Conservation (phyloP, 2,113 vertebrate species). For the Sinocyclocheilus anophthalmus region DNA sequence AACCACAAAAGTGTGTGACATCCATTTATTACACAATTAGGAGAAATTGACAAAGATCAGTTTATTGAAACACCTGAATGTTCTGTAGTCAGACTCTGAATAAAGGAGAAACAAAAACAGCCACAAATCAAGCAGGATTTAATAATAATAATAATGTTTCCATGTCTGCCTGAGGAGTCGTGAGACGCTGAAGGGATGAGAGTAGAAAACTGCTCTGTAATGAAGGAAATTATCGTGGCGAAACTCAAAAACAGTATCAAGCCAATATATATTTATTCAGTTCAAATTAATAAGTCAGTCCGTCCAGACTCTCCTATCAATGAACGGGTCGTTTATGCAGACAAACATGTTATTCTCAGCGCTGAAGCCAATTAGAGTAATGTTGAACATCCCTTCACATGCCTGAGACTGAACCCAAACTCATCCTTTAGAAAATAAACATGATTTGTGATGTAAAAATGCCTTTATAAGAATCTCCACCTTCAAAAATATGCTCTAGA, state of each 20-base stretch:
- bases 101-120: background rate
- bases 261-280: background rate
- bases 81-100: background rate
- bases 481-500: constrained; percentile 43
- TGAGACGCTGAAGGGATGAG: background rate
- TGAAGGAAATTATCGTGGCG: background rate
- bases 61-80: constrained; percentile 42
- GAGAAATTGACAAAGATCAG: constrained; percentile 24
- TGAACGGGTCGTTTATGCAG: too few species aligned
- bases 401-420: background rate
- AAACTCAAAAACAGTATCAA: constrained; percentile 3
- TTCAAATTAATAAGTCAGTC: background rate
- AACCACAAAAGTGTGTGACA: background rate
- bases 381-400: too few species aligned
- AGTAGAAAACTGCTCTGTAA: background rate
- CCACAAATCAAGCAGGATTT: constrained; percentile 5
- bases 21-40: constrained; percentile 35
- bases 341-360: too few species aligned
- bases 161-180: constrained; percentile 13
- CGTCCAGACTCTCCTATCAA: background rate
- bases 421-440: background rate
- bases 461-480: constrained; percentile 6
- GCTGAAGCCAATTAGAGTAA: too few species aligned
- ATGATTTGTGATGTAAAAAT: constrained; percentile 15
- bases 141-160: background rate